Evolutionary conservation across 2,113 vertebrate genomes (phyloP).

Genomic region (Condylura cristata): DNA sequence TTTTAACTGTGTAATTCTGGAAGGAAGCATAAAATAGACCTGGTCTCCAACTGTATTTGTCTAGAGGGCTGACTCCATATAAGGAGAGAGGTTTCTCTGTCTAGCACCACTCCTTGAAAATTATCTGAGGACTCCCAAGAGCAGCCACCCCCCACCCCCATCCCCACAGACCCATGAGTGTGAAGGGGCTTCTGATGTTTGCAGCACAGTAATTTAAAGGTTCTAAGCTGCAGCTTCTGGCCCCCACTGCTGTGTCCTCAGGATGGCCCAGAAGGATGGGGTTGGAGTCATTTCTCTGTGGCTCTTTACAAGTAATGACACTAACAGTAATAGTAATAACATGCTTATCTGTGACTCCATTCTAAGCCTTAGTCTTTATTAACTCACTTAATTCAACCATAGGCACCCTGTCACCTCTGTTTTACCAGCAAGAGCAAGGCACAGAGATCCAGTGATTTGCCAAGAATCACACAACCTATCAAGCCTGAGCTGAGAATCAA

Average conservation of each 20-base stretch:
- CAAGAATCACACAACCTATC: neutral
- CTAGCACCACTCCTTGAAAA: neutral
- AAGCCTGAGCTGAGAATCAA: neutral
- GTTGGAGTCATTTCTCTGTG: neutral
- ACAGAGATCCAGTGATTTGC: neutral
- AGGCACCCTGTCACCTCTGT: neutral
- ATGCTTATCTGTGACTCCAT: neutral
- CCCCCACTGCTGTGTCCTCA: neutral
- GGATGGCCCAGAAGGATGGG: neutral
- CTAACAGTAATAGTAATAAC: neutral
- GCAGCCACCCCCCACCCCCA: no score
- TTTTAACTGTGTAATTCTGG: conserved; percentile 52
- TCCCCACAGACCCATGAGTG: neutral
- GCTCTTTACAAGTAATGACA: neutral
- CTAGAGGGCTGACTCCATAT: neutral
- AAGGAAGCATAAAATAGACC: conserved; percentile 58
- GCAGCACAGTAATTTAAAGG: no score
- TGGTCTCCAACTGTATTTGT: neutral
- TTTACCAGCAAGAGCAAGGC: neutral
- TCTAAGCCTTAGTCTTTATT: neutral
- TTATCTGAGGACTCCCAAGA: no score
- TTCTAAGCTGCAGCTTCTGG: no score
- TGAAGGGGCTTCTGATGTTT: neutral
- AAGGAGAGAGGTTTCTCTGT: neutral
- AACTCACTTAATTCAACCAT: neutral